phyloP scores from a whole-genome alignment of 2,797 vertebrate species.

The Darevskia mixta region DNA sequence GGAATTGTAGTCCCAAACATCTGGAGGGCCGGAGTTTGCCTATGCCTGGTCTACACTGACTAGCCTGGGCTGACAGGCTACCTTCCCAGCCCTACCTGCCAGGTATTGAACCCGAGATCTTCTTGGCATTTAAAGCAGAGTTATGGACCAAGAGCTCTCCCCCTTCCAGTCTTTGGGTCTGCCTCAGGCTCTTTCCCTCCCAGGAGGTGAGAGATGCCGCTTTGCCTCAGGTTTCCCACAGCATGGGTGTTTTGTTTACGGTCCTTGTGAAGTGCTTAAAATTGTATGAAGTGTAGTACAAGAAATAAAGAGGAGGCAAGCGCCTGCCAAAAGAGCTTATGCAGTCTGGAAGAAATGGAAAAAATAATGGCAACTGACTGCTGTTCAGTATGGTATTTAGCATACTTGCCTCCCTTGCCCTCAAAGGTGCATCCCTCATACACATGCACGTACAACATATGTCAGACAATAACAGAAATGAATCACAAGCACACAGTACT shows the following conservation, averaged over 20 bases:
- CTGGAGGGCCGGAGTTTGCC: too few species aligned
- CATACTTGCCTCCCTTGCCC: not conserved
- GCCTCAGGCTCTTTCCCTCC: not conserved
- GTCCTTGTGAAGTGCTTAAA: slow-evolving; percentile 31
- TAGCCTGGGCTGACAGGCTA: too few species aligned
- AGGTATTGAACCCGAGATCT: too few species aligned
- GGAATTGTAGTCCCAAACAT: too few species aligned
- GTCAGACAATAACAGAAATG: not conserved
- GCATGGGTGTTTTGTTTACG: slow-evolving; percentile 25
- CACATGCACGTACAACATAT: not conserved
- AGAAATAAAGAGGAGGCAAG: slow-evolving; percentile 30
- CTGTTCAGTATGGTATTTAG: not conserved
- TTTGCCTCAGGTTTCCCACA: not conserved
- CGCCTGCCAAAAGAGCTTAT: slow-evolving; percentile 16
- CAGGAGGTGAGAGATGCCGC: not conserved
- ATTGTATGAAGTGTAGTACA: slow-evolving; percentile 7
- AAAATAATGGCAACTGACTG: slow-evolving; percentile 23
- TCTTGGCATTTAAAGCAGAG: not conserved
- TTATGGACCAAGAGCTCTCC: not conserved
- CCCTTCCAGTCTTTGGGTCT: not conserved
- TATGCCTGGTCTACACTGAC: too few species aligned
- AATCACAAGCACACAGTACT: not conserved
- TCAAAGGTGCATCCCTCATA: not conserved
- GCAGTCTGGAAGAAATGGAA: slow-evolving; percentile 20
- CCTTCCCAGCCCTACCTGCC: too few species aligned